A percentile compares a stretch with the other conserved stretches of the same genome.
Evolutionary conservation across 2,888 invertebrate genomes (phyloP).

Genomic region (Dermolepida albohirtum): DNA sequence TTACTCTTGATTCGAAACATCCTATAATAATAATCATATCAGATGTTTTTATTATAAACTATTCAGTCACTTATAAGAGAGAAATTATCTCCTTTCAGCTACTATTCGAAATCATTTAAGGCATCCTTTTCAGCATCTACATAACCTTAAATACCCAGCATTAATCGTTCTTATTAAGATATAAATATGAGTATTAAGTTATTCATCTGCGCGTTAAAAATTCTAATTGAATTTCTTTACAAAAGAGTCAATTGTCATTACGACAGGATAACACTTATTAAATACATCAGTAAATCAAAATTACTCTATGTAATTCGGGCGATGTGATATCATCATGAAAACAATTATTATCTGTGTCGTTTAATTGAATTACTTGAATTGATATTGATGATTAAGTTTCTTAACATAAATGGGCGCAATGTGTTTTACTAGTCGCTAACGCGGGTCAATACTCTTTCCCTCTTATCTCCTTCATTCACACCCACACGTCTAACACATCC

Average conservation of each 20-base stretch:
- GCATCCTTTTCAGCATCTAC: too few species aligned
- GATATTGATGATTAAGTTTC: constrained; percentile 30
- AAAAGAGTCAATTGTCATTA: not conserved
- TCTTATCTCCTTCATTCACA: constrained; percentile 28
- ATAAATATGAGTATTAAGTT: too few species aligned
- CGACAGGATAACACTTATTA: constrained; percentile 29
- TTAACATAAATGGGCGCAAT: constrained; percentile 12
- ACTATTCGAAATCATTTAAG: too few species aligned
- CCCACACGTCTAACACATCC: constrained; percentile 29
- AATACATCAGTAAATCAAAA: constrained; percentile 21
- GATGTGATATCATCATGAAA: constrained; percentile 12
- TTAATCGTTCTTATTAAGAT: too few species aligned
- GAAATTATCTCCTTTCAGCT: too few species aligned
- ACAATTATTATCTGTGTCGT: constrained; percentile 21
- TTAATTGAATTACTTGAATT: constrained; percentile 33
- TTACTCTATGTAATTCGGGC: constrained; percentile 12
- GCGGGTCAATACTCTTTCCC: constrained; percentile 30
- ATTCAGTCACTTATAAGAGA: too few species aligned
- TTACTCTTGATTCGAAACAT: too few species aligned
- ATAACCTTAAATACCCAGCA: too few species aligned
- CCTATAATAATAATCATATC: too few species aligned
- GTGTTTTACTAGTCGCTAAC: not conserved
- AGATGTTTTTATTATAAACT: too few species aligned
- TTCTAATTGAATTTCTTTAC: too few species aligned
- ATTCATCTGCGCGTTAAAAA: too few species aligned